phyloP scores from a whole-genome alignment of 2,797 vertebrate genomes.

The Hemitrygon akajei region DNA sequence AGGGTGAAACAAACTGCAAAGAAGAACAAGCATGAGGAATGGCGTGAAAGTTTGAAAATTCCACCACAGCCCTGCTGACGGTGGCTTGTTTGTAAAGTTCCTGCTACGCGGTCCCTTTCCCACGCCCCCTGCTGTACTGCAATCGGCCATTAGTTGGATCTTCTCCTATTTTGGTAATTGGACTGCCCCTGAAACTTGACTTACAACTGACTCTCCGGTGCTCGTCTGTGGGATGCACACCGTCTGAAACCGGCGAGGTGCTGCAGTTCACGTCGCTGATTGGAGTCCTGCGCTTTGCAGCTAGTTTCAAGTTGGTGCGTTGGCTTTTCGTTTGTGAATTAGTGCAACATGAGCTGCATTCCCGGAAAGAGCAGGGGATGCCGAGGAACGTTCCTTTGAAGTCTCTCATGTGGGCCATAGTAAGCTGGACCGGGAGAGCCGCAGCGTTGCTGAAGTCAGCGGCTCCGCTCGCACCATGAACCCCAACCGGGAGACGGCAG shows the following conservation, averaged over 20 bases:
- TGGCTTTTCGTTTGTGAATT: neutral
- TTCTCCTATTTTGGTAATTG: constrained; percentile 33
- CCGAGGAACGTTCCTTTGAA: neutral
- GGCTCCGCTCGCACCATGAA: constrained; percentile 41
- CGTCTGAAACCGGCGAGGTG: neutral
- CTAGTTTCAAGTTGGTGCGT: neutral
- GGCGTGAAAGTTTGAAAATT: neutral
- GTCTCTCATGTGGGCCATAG: neutral
- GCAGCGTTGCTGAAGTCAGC: neutral
- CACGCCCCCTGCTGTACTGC: neutral
- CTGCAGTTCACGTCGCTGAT: neutral
- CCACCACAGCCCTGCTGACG: neutral
- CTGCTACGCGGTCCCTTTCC: neutral
- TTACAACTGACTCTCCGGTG: neutral
- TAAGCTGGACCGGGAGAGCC: neutral
- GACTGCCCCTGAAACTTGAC: constrained; percentile 21
- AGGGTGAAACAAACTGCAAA: neutral
- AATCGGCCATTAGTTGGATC: neutral
- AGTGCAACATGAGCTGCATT: neutral
- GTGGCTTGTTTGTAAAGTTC: neutral
- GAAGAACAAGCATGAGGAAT: neutral
- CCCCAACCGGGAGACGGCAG: neutral
- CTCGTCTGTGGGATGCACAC: neutral
- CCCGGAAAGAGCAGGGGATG: neutral
- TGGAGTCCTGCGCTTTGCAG: neutral